Evolutionary conservation across 1,140 invertebrate genomes (phyloP).

Genomic region (Mizuhopecten yessoensis): DNA sequence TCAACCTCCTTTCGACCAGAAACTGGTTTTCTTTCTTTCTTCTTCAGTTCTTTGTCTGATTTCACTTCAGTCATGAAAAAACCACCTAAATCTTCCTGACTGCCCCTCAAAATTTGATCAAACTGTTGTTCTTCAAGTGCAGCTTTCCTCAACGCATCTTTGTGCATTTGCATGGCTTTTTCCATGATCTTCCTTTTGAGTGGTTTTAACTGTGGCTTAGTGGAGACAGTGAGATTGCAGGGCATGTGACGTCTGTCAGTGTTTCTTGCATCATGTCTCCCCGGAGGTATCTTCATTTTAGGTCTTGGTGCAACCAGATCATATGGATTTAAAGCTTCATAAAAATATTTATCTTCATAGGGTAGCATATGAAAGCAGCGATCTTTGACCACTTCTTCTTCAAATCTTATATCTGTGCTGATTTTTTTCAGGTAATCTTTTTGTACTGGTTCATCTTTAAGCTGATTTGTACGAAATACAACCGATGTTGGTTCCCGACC

Average conservation of each 20-base stretch:
- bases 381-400: conserved; percentile 81
- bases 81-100: conserved; percentile 44
- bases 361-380: conserved; percentile 80
- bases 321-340: conserved; percentile 72
- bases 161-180: conserved; percentile 73
- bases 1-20: conserved; percentile 43
- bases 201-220: conserved; percentile 74
- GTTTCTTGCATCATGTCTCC: conserved; percentile 75
- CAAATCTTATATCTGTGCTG: conserved; percentile 75
- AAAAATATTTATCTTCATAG: conserved; percentile 80
- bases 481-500: conserved; percentile 61
- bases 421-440: conserved; percentile 77
- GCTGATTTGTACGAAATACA: conserved; percentile 59
- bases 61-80: conserved; percentile 67
- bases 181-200: conserved; percentile 74
- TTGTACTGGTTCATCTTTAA: conserved; percentile 65
- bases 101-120: conserved; percentile 36
- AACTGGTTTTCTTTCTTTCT: conserved; percentile 37
- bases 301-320: conserved; percentile 65
- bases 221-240: conserved; percentile 74
- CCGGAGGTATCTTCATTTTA: conserved; percentile 67
- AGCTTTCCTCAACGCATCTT: conserved; percentile 64
- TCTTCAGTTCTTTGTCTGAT: conserved; percentile 11
- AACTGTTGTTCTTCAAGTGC: conserved; percentile 61
- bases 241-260: conserved; percentile 75